A percentile compares a stretch with the other conserved stretches of the same genome.
phyloP scores from a whole-genome alignment of 2,797 vertebrate species.

The Peromyscus nudipes region DNA sequence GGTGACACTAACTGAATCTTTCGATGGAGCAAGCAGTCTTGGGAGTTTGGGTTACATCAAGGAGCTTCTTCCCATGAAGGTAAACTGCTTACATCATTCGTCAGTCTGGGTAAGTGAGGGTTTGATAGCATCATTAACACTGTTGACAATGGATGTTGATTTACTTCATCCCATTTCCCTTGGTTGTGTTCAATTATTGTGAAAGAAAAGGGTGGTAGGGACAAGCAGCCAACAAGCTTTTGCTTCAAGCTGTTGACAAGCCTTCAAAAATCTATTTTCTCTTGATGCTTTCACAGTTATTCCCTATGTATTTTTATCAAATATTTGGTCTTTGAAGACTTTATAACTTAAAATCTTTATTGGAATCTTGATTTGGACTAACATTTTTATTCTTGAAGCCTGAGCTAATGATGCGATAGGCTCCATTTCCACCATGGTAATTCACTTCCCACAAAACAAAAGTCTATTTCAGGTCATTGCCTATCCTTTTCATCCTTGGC shows the following conservation, averaged over 20 bases:
- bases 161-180: neutral
- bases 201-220: neutral
- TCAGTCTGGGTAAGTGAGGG: neutral
- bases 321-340: neutral
- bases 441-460: constrained; percentile 44
- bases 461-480: neutral
- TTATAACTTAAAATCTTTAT: constrained; percentile 37
- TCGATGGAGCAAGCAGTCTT: neutral
- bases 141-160: neutral
- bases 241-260: neutral
- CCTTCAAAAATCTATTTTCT: constrained; percentile 2
- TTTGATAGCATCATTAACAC: neutral
- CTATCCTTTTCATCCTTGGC: neutral
- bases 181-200: neutral
- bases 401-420: neutral
- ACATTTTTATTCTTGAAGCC: neutral
- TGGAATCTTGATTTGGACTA: constrained; percentile 40
- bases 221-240: neutral
- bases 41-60: neutral
- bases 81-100: neutral
- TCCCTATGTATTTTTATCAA: neutral
- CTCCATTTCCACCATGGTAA: neutral
- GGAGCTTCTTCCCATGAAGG: neutral
- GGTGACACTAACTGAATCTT: neutral
- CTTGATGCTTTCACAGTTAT: constrained; percentile 5